These are phyloP conservation scores for Calonectris borealis DNA, from an alignment of 2,113 vertebrate genomes.

Conservation along the genomic window DNA sequence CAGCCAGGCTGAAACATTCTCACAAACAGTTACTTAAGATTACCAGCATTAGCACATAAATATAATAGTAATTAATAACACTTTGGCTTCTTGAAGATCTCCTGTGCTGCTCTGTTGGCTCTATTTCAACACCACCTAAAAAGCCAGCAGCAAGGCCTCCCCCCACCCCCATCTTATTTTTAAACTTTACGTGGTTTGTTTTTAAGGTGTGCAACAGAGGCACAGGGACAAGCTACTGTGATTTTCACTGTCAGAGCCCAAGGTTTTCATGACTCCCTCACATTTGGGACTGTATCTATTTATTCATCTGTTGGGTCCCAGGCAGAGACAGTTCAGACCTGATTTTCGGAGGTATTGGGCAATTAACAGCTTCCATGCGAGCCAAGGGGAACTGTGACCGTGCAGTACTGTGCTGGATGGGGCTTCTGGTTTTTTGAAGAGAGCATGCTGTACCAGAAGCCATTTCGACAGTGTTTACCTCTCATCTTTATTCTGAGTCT, in stretches of 20 bases:
- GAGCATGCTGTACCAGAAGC: rapidly evolving
- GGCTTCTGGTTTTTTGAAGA: background rate
- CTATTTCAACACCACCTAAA: constrained; percentile 11
- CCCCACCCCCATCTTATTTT: background rate
- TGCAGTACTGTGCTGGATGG: background rate
- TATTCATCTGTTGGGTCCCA: background rate
- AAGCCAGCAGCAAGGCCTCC: background rate
- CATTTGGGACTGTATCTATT: background rate
- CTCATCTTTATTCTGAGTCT: background rate
- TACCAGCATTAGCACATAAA: constrained; percentile 65
- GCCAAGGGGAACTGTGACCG: background rate
- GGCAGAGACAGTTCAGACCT: background rate
- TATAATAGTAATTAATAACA: constrained; percentile 66
- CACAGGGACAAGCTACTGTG: background rate
- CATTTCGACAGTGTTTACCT: background rate
- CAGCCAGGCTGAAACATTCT: constrained; percentile 75
- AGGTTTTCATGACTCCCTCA: background rate
- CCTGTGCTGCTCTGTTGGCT: constrained; percentile 20
- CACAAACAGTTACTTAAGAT: constrained; percentile 76
- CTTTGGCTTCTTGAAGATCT: constrained; percentile 56
- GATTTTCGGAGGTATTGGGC: background rate
- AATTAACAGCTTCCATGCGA: background rate
- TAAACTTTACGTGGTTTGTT: background rate
- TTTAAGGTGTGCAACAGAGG: background rate
- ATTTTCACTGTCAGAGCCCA: background rate